Base-by-base conservation (phyloP, 1,140 invertebrate genomes). In the Sarcophaga bullata region DNA sequence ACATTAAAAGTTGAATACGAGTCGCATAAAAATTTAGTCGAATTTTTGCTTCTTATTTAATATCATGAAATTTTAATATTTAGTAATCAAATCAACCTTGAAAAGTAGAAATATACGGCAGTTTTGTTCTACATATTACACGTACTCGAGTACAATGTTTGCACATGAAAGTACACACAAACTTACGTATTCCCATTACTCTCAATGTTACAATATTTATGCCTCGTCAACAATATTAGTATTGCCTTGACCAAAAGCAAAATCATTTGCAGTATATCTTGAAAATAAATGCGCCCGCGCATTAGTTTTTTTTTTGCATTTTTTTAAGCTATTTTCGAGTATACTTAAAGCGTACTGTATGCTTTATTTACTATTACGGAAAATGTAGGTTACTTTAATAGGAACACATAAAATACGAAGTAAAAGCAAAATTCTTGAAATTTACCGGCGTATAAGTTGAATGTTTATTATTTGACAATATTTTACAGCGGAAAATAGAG, bases 271-370 rank as follows among this genome's bases (percentile, higher is more conserved):
- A 37, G 25, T 37, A 68, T 19, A 68, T 19, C n/a, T 17, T 68
- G n/a, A 68, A 68, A 68, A 68, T 68, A 68, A 78, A 52, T 78
- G 75, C 75, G 75, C 75, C 48, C 75, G 75, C 75, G 75, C 75
- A 78, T 19, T 25, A 25, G 8, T 72, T 72, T 72, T 19, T 37
- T 37, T 37, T 37, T 37, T 37, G 1, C 25, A 37, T 37, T 37
- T 37, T n/a, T 37, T 37, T 37, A 37, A 37, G 1, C 4, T 37
- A 37, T 37, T 37, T 37, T 37, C 25, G 2, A 54, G 52, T 10
- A 73, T 73, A 7, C 68, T 48, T 78, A 19, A 8, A 50, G 17
- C 75, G 62, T 9, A n/a, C 54, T 58, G 13, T 58, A 58, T 78
- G 48, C 25, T 50, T 17, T 49, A 78, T 17, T 78, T 78, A 78